Conservation (phyloP, 2,797 vertebrate species). For the Pterois miles region DNA sequence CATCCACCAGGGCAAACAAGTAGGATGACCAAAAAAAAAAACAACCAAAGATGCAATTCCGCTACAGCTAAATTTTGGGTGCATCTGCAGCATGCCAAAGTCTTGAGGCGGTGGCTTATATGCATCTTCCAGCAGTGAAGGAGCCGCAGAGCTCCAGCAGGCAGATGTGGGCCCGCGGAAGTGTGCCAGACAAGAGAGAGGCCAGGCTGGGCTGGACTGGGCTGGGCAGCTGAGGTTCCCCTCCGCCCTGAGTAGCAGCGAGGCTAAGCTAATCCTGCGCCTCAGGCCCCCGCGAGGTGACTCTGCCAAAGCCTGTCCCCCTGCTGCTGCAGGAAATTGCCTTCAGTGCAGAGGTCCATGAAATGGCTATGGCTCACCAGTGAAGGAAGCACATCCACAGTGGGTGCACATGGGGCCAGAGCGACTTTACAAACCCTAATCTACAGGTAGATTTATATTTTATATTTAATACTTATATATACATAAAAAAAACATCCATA, state of each 20-base stretch:
- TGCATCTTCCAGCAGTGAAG: conserved; percentile 60
- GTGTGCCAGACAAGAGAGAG: conserved; percentile 68
- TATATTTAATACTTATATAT: neutral
- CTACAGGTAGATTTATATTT: conserved; percentile 57
- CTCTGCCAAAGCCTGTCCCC: conserved; percentile 81
- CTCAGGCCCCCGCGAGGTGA: conserved; percentile 75
- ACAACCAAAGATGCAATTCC: conserved; percentile 55
- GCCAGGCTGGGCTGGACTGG: conserved; percentile 59
- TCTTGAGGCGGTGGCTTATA: conserved; percentile 59
- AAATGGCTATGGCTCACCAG: conserved; percentile 65
- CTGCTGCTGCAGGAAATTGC: conserved; percentile 86
- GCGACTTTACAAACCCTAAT: conserved; percentile 39
- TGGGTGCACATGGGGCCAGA: conserved; percentile 31
- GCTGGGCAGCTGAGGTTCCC: conserved; percentile 72
- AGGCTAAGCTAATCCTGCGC: conserved; percentile 81
- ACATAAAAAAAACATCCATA: neutral
- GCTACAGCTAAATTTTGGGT: conserved; percentile 46
- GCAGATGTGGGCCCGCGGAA: conserved; percentile 51
- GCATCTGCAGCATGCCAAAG: conserved; percentile 39
- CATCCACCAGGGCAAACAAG: conserved; percentile 29
- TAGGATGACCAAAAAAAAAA: conserved; percentile 10
- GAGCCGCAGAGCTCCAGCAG: conserved; percentile 54
- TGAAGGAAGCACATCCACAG: conserved; percentile 32
- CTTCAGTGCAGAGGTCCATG: conserved; percentile 80
- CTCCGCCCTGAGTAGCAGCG: conserved; percentile 75